These are phyloP conservation scores for Petrocephalus zakoni DNA, from an alignment of 2,113 vertebrate species.

Conservation along the genomic window DNA sequence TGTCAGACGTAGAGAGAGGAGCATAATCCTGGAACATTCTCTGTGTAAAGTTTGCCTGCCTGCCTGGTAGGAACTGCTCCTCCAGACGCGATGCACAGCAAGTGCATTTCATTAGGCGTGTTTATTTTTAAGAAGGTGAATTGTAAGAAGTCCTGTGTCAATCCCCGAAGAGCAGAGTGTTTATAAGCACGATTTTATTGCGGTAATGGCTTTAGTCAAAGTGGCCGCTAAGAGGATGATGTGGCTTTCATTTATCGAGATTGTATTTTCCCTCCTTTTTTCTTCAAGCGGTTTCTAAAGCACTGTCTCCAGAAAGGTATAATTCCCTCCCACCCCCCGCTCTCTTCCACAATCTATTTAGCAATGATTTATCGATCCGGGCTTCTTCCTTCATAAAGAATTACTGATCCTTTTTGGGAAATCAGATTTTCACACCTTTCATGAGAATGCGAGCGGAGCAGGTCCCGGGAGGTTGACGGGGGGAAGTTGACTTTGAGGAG, in stretches of 20 bases:
- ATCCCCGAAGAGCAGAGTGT: slow-evolving; percentile 18
- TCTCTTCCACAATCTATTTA: slow-evolving; percentile 95
- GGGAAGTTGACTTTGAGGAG: slow-evolving; percentile 88
- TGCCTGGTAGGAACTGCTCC: not conserved
- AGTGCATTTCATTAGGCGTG: slow-evolving; percentile 23
- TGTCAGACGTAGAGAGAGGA: slow-evolving; percentile 22
- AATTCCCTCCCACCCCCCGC: slow-evolving; percentile 60
- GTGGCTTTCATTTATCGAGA: slow-evolving; percentile 84
- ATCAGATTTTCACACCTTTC: slow-evolving; percentile 99
- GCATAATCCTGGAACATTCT: not conserved
- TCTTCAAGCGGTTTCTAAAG: slow-evolving; percentile 82
- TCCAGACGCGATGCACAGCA: slow-evolving; percentile 6
- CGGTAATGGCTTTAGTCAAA: slow-evolving; percentile 56
- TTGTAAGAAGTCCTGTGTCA: not conserved
- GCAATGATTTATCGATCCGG: slow-evolving; percentile 98
- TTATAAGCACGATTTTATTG: slow-evolving; percentile 23
- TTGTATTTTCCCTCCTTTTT: slow-evolving; percentile 64
- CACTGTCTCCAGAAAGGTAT: slow-evolving; percentile 85
- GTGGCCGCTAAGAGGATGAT: slow-evolving; percentile 75
- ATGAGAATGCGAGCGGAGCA: slow-evolving; percentile 74
- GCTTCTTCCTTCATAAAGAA: slow-evolving; percentile 89
- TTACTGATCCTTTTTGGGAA: slow-evolving; percentile 99
- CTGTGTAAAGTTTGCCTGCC: not conserved
- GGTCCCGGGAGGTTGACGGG: slow-evolving; percentile 70
- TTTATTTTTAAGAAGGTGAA: slow-evolving; percentile 24